phyloP scores from a whole-genome alignment of 1,140 invertebrate genomes.

The Palaemon carinicauda region DNA sequence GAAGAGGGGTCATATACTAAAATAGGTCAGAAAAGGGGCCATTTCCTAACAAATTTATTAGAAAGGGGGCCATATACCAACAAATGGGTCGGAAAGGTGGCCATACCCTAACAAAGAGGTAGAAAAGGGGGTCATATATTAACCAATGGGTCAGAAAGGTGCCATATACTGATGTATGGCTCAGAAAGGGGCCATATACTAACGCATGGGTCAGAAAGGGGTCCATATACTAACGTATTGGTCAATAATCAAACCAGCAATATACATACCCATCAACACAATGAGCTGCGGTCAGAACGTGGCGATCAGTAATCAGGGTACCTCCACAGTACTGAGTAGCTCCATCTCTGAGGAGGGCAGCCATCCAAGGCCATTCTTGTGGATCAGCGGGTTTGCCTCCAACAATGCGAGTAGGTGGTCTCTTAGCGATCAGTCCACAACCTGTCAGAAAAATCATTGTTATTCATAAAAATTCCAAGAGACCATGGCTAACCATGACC shows the following conservation, averaged over 20 bases:
- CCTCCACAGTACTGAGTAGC: conserved; percentile 67
- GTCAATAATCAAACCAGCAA: neutral
- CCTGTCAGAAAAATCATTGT: conserved; percentile 8
- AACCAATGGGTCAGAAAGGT: neutral
- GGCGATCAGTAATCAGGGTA: conserved; percentile 63
- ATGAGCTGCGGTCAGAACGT: conserved; percentile 66
- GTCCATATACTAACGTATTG: too few species aligned
- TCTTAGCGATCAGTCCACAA: conserved; percentile 24
- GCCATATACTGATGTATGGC: too few species aligned
- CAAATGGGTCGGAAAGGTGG: neutral
- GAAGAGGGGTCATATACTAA: too few species aligned
- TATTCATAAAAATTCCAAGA: neutral
- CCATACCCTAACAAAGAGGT: too few species aligned
- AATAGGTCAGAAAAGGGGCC: too few species aligned
- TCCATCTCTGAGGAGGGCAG: conserved; percentile 64
- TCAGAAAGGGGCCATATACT: too few species aligned
- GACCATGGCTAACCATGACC: too few species aligned
- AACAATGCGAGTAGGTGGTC: conserved; percentile 65
- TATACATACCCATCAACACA: conserved; percentile 63
- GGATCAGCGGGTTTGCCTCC: conserved; percentile 74
- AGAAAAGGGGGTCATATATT: too few species aligned
- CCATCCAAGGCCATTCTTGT: conserved; percentile 85
- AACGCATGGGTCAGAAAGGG: neutral
- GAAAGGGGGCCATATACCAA: too few species aligned
- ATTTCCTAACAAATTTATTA: too few species aligned